Base-by-base conservation (phyloP, 2,888 invertebrate species). In the Calameuta filiformis region DNA sequence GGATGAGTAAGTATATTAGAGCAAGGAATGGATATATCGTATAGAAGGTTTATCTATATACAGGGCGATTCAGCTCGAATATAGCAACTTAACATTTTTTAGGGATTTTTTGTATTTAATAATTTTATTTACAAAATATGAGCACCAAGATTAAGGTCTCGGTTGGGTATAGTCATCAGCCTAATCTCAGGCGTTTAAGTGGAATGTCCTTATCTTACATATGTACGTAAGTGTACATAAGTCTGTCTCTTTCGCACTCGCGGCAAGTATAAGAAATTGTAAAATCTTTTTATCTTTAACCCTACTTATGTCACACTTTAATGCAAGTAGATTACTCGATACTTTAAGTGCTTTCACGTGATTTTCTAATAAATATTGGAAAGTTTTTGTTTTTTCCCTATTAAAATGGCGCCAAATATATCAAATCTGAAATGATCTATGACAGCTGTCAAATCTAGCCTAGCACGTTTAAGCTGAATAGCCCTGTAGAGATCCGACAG, bases 1-100 rank as follows among this genome's bases (percentile, higher is more conserved):
- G 79, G 77, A 77, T 71, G 31, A 69, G 79, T 73, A 81, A 81
- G 83, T 77, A 78, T 83, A 84, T 83, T 84, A 85, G 86, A 86
- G 79, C 83, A 79, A 56, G 56, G 56, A 56, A 56, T 56, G 56
- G 23, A 56, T 56, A 23, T 23, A 56, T 56, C 56, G 6, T 56
- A 23, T 56, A 56, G 56, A 23, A 9, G 2, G 23, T 56, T 56
- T 56, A 56, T 23, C 56, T 56, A 56, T 23, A 56, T 56, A 56
- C 23, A 56, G 56, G 23, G 23, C 56, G 56, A 56, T 56, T 56
- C 56, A 56, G 23, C 9, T 56, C 9, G 56, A 56, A 23, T 23
- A 23, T 56, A 23, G 9, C 9, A 56, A 1, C 6, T 56, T 56
- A 15, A 40, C 0, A 23, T 23, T 56, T 23, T 56, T 23, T 23